These are phyloP conservation scores for Halcyon smyrnensis DNA, from an alignment of 2,797 vertebrate species.

Conservation along the genomic window DNA sequence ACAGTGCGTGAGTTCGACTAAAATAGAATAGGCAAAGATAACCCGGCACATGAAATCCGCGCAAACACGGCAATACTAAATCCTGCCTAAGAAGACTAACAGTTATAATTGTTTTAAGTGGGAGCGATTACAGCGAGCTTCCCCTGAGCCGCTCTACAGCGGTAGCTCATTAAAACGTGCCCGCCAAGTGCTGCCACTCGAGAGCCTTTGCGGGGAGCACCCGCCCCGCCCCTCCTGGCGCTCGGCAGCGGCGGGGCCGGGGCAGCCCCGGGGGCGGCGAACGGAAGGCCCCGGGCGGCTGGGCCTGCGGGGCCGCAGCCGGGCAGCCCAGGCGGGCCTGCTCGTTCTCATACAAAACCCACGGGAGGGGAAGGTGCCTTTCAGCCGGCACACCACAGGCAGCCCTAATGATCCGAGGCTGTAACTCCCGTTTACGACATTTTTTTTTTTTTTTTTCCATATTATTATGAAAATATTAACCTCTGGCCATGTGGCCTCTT, in stretches of 20 bases:
- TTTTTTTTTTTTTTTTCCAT: too few species aligned
- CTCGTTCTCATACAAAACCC: neutral
- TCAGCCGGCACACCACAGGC: neutral
- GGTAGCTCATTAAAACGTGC: neutral
- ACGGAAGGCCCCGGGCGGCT: neutral
- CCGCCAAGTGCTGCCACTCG: rapidly evolving
- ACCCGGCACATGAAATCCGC: neutral
- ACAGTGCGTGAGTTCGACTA: neutral
- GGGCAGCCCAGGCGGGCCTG: neutral
- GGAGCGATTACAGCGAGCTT: neutral
- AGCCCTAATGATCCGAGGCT: neutral
- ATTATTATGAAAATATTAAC: too few species aligned
- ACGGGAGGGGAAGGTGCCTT: neutral
- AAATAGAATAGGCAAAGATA: neutral
- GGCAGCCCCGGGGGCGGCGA: too few species aligned
- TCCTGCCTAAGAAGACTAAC: neutral
- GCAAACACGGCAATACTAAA: neutral
- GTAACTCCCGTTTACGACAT: neutral
- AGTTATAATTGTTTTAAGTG: neutral
- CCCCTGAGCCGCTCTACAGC: neutral
- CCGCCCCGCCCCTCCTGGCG: rapidly evolving
- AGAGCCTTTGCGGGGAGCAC: rapidly evolving
- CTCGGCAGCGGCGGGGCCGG: too few species aligned
- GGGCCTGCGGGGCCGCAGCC: neutral
- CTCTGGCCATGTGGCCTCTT: neutral